Evolutionary conservation across 2,113 vertebrate species (phyloP).

Genomic region (Mus spicilegus): DNA sequence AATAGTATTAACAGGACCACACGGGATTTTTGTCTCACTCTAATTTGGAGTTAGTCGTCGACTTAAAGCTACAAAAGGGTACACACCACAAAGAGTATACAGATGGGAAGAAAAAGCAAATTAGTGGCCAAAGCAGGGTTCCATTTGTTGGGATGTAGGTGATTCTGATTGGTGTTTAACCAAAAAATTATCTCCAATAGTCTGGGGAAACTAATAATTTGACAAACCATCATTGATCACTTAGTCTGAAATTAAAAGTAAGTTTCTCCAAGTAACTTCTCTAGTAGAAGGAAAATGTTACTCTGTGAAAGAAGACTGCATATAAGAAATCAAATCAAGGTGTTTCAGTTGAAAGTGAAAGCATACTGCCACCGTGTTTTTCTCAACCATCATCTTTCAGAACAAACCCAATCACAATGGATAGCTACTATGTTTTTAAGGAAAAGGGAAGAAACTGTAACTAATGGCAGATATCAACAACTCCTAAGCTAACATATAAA

Average conservation of each 20-base stretch:
- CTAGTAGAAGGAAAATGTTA: background rate
- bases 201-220: background rate
- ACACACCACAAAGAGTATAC: background rate
- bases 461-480: background rate
- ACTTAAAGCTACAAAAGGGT: background rate
- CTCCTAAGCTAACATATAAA: background rate
- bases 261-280: background rate
- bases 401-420: background rate
- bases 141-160: background rate
- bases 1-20: background rate
- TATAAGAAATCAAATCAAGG: conserved; percentile 43
- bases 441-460: conserved; percentile 26
- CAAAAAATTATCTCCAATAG: background rate
- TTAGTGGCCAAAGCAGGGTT: fast-evolving
- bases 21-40: background rate
- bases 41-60: background rate
- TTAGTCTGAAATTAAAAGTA: conserved; percentile 47
- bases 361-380: background rate
- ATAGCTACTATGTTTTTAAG: background rate
- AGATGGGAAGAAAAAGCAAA: background rate
- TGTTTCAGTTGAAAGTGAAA: background rate
- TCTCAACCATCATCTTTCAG: background rate
- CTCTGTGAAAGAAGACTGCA: background rate
- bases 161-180: background rate
- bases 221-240: background rate